Conservation (phyloP, 2,888 invertebrate genomes). For the Limulus polyphemus region DNA sequence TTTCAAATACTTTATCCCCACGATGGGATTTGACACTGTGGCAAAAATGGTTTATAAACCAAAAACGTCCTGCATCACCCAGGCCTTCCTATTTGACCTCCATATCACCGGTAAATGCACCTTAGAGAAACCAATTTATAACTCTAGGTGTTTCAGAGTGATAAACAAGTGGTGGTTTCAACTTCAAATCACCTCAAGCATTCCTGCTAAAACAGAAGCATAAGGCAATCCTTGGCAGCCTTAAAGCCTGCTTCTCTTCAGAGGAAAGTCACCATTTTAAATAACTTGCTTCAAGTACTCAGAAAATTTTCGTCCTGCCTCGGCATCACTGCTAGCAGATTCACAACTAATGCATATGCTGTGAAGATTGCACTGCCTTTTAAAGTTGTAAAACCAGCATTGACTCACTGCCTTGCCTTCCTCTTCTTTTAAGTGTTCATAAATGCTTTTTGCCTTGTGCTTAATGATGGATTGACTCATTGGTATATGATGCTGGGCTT, state of each 20-base stretch:
- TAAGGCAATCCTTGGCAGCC: no score
- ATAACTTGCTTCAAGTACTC: conserved; percentile 12
- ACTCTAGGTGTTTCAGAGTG: conserved; percentile 32
- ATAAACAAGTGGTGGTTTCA: conserved; percentile 34
- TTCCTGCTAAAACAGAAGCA: conserved; percentile 5
- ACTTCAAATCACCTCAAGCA: conserved; percentile 25
- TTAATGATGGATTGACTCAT: no score
- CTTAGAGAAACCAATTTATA: conserved; percentile 28
- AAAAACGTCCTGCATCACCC: conserved; percentile 30
- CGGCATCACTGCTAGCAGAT: no score
- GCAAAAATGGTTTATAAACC: conserved; percentile 19
- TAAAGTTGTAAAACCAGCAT: no score
- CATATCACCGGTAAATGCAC: conserved; percentile 32
- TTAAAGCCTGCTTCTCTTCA: no score
- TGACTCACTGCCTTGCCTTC: no score
- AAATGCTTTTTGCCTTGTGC: no score
- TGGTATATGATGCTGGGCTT: no score
- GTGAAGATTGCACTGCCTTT: no score
- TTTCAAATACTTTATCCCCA: conserved; percentile 1
- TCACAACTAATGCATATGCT: no score
- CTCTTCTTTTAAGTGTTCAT: no score
- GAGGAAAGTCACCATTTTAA: conserved; percentile 12
- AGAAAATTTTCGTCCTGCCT: neutral
- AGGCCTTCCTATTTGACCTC: conserved; percentile 32
- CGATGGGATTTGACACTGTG: conserved; percentile 5